Base-by-base conservation (phyloP, 1,140 invertebrate genomes). In the Trichonephila clavata region DNA sequence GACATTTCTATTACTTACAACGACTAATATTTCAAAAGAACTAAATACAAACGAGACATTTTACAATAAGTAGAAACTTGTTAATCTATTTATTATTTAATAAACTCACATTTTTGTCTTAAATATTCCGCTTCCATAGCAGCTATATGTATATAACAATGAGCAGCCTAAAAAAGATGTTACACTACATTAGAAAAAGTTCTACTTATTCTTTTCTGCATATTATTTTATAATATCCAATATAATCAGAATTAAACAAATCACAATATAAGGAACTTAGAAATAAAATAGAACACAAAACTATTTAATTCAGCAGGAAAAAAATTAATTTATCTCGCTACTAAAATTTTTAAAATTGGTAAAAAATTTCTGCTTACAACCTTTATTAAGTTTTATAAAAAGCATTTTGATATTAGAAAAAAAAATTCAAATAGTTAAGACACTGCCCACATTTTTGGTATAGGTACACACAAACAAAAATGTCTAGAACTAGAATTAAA, bases 41-140 rank as follows among this genome's bases (percentile, higher is more conserved):
- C 50, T 50, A 50, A 50, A 50, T 7, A 50, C 50, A 50, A 21
- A n/a, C 21, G n/a, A n/a, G 10, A 24, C 14, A 68, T 68, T 68
- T 61, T 61, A 20, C 0, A 20, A 2, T 61, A 61, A 60, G 18
- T 8, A 65, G 24, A 2, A 24, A 24, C 10, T 65, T 65, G 1
- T 20, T n/a, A 65, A 10, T 65, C 21, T 10, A 14, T 65, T 5
- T 65, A 24, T 16, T 86, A n/a, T 24, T 59, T 71, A 6, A 86
- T 27, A 92, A 97, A 96, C 63, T 97, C 96, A 77, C 97, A 97
- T 95, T 97, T 97, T 89, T 98, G 96, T 95, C 98, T 98, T 81
- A 99, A 96, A 96, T 98, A 99, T 95, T 99, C 98, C 1, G 98
- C 98, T 96, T 99, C 98, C 2, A 99, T 96, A 0, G 98, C 98